Evolutionary conservation across 2,113 vertebrate species (phyloP), one percentile per base, ranked within the genome.

Genomic region (Serilophus lunatus): DNA sequence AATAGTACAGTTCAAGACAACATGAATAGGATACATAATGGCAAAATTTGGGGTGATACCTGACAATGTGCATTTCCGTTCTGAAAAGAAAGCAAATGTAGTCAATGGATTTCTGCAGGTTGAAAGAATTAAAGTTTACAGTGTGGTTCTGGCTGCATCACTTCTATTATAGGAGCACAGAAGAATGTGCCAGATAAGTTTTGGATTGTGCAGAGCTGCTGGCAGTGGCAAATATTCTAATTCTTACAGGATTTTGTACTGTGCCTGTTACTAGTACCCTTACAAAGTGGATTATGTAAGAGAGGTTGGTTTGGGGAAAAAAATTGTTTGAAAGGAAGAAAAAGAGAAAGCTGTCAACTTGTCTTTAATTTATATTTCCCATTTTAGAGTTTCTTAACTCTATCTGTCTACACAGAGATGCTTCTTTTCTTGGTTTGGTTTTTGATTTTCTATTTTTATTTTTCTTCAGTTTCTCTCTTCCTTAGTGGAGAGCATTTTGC

Each of bases 141-240:
- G 18, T 51, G 13, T 33, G 59, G 11, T 70, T 23, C 53, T 65
- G 40, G 35, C n/a, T 28, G 38, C 7, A 50, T 7, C 17, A 23
- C n/a, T 74, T 91, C 40, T 28, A 69, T 18, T 12, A 42, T 19
- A 42, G 23, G 9, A 40, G 33, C 25, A 45, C 2, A 49, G 45
- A 82, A 3, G 9, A 90, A 53, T 0, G 0, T 24, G 17, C 10
- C 12, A 22, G 25, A 4, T 40, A 53, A 36, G 2, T 12, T 77
- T 70, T 45, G 31, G 8, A 6, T 13, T 60, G 42, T 18, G 38
- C 28, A 72, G 22, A 83, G 10, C 19, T 71, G 22, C 20, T 26
- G 71, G 11, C 25, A 57, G 60, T 36, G 35, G 13, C 31, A 90
- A 82, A 72, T 53, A 53, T 18, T 72, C 24, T 64, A 6, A 12